phyloP scores from a whole-genome alignment of 2,888 invertebrate species.

The Campoletis raptor region DNA sequence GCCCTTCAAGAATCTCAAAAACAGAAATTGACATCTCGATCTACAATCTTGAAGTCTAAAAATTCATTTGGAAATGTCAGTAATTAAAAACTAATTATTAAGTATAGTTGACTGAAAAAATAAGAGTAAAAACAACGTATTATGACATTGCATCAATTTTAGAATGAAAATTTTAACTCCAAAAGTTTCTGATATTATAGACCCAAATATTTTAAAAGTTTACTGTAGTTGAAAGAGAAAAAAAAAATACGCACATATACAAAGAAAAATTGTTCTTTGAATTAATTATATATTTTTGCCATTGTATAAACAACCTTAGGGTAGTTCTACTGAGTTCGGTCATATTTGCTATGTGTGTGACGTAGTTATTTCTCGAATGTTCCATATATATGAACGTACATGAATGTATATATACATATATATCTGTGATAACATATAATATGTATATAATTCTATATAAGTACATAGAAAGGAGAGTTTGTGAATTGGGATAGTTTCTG shows the following conservation, averaged over 20 bases:
- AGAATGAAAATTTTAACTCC: not conserved
- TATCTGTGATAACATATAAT: not conserved
- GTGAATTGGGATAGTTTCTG: conserved; percentile 61
- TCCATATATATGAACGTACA: not conserved
- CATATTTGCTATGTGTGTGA: not conserved
- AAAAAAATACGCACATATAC: not conserved
- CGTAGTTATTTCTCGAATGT: not conserved
- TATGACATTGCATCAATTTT: not conserved
- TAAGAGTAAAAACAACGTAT: not conserved
- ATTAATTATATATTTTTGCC: not conserved
- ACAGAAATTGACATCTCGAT: not conserved
- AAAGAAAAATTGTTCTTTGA: not conserved
- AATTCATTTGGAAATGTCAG: not conserved
- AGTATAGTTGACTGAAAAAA: not conserved
- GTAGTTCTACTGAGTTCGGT: not conserved
- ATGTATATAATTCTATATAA: conserved; percentile 20
- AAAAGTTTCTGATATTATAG: not conserved
- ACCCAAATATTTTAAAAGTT: not conserved
- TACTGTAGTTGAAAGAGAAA: not conserved
- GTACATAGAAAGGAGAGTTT: conserved; percentile 39
- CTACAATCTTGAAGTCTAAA: not conserved
- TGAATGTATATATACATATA: not conserved
- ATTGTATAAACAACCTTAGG: not conserved
- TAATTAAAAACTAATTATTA: not conserved
- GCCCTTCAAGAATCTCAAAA: not conserved